These are phyloP conservation scores for Gopherus evgoodei DNA, from an alignment of 2,113 vertebrate species.

Conservation along the genomic window DNA sequence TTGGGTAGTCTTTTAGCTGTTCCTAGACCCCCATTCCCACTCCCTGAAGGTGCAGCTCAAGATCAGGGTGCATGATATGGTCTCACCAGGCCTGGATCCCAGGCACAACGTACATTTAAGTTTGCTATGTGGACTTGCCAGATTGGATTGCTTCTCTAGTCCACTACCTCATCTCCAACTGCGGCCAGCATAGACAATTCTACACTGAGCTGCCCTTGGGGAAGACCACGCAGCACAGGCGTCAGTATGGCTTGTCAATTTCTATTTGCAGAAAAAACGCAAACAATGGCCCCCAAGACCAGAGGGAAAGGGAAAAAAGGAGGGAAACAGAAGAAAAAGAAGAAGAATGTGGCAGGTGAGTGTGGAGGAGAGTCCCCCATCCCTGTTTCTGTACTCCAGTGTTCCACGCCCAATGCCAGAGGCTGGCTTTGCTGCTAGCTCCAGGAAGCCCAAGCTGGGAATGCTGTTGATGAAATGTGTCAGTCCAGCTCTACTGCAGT, in stretches of 20 bases:
- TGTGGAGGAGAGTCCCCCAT: neutral
- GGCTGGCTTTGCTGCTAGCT: neutral
- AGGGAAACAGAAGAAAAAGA: constrained; percentile 36
- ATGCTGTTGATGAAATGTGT: neutral
- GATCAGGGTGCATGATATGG: too few relatives aligned
- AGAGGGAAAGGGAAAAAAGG: constrained; percentile 60
- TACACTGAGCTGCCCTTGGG: neutral
- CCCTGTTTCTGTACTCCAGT: neutral
- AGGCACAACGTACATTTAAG: neutral
- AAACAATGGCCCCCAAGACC: constrained; percentile 78
- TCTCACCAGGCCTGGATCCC: neutral
- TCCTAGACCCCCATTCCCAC: neutral
- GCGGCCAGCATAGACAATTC: neutral
- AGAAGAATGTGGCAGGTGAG: constrained; percentile 34
- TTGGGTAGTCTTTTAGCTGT: neutral
- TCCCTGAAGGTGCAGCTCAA: neutral
- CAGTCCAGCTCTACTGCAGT: neutral
- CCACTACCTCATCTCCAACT: neutral
- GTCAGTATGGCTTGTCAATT: neutral
- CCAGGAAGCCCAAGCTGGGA: neutral
- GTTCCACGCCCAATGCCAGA: accelerated
- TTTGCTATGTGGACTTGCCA: neutral
- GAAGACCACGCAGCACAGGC: neutral
- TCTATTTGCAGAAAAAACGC: neutral
- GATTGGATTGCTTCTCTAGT: neutral